Percentiles rank a stretch among this genome's conserved stretches.
Conservation (phyloP, 2,888 invertebrate species). For the Eilema sororculum region DNA sequence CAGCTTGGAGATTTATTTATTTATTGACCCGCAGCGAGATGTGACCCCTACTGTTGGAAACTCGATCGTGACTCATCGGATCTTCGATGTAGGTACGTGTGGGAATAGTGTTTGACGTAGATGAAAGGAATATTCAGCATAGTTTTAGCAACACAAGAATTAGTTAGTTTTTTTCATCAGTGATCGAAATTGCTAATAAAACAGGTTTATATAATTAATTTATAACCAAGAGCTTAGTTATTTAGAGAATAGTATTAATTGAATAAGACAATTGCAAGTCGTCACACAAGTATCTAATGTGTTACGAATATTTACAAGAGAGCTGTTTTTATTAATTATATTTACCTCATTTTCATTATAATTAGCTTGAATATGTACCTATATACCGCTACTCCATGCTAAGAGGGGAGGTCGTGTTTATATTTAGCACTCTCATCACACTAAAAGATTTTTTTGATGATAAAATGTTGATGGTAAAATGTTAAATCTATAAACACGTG, state of each 20-base stretch:
- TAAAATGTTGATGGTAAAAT: no score
- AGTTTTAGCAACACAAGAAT: not conserved
- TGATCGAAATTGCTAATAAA: not conserved
- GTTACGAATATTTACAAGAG: not conserved
- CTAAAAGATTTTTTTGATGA: not conserved
- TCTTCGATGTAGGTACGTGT: slow-evolving; percentile 5
- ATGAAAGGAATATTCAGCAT: slow-evolving; percentile 7
- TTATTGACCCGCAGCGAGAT: slow-evolving; percentile 73
- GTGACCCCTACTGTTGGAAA: slow-evolving; percentile 55
- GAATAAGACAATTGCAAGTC: not conserved
- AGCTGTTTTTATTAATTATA: not conserved
- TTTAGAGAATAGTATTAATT: not conserved
- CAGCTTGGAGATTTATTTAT: slow-evolving; percentile 81
- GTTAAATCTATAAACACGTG: no score
- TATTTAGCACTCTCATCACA: not conserved
- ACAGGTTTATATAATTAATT: not conserved
- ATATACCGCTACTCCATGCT: not conserved
- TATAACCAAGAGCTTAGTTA: not conserved
- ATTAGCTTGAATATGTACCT: not conserved
- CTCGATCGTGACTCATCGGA: slow-evolving; percentile 50
- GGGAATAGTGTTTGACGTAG: slow-evolving; percentile 2
- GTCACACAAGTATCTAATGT: not conserved
- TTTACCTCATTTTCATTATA: not conserved
- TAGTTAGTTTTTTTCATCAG: not conserved
- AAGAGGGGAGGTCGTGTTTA: not conserved